A percentile compares a stretch with the other conserved stretches of the same genome.
Conservation (phyloP, 1,140 invertebrate species). For the Pachypeltis micranthus region DNA sequence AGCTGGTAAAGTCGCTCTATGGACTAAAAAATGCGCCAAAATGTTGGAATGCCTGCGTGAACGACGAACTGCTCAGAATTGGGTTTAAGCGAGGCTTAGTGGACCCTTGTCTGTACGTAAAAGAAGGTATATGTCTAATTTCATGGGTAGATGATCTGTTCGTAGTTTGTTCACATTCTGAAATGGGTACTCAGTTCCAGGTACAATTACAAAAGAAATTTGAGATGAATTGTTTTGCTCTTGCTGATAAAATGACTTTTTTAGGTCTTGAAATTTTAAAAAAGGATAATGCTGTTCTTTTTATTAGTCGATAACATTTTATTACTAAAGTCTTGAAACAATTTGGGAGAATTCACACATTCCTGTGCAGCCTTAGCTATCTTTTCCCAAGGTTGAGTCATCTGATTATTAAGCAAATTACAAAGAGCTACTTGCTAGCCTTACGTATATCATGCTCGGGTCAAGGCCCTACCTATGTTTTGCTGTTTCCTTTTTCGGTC, state of each 20-base stretch:
- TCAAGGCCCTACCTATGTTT: neutral
- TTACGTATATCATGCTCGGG: slow-evolving; percentile 3
- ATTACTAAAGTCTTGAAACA: neutral
- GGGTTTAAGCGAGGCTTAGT: neutral
- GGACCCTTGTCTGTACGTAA: neutral
- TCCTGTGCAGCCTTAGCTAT: neutral
- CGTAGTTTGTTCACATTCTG: neutral
- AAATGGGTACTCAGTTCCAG: neutral
- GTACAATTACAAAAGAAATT: neutral
- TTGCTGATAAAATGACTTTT: neutral
- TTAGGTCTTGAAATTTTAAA: neutral
- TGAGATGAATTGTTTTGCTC: neutral
- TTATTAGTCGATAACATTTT: neutral
- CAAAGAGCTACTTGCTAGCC: neutral
- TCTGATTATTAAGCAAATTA: neutral
- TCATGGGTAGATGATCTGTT: neutral
- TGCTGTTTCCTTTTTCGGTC: neutral
- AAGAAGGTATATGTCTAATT: neutral
- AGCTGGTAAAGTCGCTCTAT: neutral
- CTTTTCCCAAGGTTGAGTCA: neutral
- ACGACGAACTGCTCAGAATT: neutral
- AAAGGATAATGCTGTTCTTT: neutral
- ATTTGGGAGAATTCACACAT: neutral
- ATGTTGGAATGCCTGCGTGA: neutral
- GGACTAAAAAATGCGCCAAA: neutral